Evolutionary conservation across 2,113 vertebrate genomes (phyloP).

Genomic region (Oreochromis spilurus): DNA sequence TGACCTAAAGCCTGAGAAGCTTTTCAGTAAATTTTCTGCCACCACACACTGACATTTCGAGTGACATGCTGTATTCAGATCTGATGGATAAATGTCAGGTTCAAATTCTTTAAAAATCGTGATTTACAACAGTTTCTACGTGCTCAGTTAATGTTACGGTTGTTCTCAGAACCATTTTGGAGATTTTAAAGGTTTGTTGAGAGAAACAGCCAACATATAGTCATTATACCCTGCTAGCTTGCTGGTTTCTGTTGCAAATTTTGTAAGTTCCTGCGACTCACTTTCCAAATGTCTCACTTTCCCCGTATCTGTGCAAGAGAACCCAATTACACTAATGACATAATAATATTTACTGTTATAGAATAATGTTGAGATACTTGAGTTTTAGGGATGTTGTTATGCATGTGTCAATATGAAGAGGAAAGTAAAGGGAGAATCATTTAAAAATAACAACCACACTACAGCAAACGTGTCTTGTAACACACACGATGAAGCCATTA

Average conservation of each 20-base stretch:
- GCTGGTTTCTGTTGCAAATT: background rate
- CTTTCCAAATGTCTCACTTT: background rate
- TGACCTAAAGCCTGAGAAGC: background rate
- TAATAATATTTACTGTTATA: background rate
- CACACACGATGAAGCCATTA: background rate
- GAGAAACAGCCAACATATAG: too few relatives aligned
- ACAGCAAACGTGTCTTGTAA: background rate
- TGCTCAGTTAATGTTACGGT: background rate
- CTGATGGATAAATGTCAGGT: background rate
- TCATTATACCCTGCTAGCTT: background rate
- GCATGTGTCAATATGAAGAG: background rate
- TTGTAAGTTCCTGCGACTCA: too few relatives aligned
- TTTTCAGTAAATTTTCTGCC: background rate
- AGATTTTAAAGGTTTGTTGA: background rate
- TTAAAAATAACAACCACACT: background rate
- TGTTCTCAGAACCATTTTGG: background rate
- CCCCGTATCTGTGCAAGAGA: background rate
- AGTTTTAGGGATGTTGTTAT: background rate
- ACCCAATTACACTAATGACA: background rate
- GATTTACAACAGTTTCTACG: background rate
- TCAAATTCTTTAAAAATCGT: background rate
- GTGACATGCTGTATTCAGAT: background rate
- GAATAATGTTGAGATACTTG: background rate
- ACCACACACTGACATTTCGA: background rate
- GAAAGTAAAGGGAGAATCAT: background rate